Conservation (phyloP, 2,797 vertebrate genomes). For the Holocentrus rufus region DNA sequence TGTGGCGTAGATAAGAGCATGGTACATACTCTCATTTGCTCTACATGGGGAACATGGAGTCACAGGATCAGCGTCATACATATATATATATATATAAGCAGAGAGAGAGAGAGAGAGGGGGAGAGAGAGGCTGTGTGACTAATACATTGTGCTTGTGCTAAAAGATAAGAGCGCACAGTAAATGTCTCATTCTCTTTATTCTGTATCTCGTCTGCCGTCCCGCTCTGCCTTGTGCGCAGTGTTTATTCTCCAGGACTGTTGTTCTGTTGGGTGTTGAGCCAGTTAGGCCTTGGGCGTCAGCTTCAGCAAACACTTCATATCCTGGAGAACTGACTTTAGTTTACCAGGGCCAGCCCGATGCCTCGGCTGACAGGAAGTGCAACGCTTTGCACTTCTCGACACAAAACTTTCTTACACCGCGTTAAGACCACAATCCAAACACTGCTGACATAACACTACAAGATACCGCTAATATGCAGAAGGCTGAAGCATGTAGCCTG, state of each 20-base stretch:
- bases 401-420: background rate
- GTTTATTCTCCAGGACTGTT: slow-evolving; percentile 69
- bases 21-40: slow-evolving; percentile 87
- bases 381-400: slow-evolving; percentile 4
- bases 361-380: slow-evolving; percentile 36
- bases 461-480: slow-evolving; percentile 3
- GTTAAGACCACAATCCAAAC: slow-evolving; percentile 21
- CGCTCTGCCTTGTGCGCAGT: slow-evolving; percentile 40
- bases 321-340: slow-evolving; percentile 79
- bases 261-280: slow-evolving; percentile 58
- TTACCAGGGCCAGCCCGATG: slow-evolving; percentile 7
- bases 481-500: background rate
- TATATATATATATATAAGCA: slow-evolving; percentile 10
- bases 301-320: slow-evolving; percentile 84
- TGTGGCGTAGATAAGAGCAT: slow-evolving; percentile 89
- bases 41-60: slow-evolving; percentile 63
- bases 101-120: slow-evolving; percentile 27
- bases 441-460: slow-evolving; percentile 44
- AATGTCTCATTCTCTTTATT: slow-evolving; percentile 37
- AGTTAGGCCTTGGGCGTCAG: slow-evolving; percentile 79
- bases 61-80: slow-evolving; percentile 29
- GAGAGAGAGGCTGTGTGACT: background rate
- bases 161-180: slow-evolving; percentile 51
- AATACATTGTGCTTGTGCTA: slow-evolving; percentile 34
- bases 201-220: slow-evolving; percentile 30